Conservation (phyloP, 2,113 vertebrate species). For the Sorex araneus region DNA sequence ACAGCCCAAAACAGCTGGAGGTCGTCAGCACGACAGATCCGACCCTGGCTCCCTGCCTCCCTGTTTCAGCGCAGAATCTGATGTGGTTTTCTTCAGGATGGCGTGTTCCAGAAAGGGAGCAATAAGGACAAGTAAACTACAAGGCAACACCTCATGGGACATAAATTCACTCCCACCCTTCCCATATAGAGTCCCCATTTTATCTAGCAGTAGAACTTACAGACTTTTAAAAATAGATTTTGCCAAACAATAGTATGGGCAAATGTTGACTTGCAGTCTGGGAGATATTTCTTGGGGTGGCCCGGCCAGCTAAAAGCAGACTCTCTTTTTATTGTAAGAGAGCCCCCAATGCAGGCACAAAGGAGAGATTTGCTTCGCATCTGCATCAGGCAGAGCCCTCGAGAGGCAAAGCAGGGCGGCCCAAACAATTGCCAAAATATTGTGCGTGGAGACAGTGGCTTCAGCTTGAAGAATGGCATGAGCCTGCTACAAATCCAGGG, state of each 20-base stretch:
- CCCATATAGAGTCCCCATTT: conserved; percentile 63
- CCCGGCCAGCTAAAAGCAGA: conserved; percentile 85
- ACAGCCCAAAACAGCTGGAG: conserved; percentile 52
- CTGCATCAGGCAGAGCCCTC: conserved; percentile 80
- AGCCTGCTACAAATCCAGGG: conserved; percentile 76
- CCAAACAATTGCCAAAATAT: conserved; percentile 84
- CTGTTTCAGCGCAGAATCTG: background rate
- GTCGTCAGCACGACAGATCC: background rate
- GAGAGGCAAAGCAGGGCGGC: conserved; percentile 79
- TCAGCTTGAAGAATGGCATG: conserved; percentile 85
- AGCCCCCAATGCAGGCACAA: conserved; percentile 83
- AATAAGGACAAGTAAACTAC: background rate
- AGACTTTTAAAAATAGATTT: conserved; percentile 90
- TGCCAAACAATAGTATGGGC: conserved; percentile 85
- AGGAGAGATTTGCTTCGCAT: conserved; percentile 86
- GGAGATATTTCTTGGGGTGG: conserved; percentile 84
- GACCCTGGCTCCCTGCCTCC: background rate
- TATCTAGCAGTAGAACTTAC: conserved; percentile 84
- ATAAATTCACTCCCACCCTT: background rate
- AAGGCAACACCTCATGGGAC: conserved; percentile 62
- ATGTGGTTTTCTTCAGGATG: background rate
- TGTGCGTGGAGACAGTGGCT: conserved; percentile 74
- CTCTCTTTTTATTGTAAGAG: conserved; percentile 86
- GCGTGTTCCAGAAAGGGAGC: conserved; percentile 28
- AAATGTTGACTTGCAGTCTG: conserved; percentile 89